These are phyloP conservation scores for Drosophila tristis DNA, from an alignment of 1,140 invertebrate genomes.

Conservation along the genomic window DNA sequence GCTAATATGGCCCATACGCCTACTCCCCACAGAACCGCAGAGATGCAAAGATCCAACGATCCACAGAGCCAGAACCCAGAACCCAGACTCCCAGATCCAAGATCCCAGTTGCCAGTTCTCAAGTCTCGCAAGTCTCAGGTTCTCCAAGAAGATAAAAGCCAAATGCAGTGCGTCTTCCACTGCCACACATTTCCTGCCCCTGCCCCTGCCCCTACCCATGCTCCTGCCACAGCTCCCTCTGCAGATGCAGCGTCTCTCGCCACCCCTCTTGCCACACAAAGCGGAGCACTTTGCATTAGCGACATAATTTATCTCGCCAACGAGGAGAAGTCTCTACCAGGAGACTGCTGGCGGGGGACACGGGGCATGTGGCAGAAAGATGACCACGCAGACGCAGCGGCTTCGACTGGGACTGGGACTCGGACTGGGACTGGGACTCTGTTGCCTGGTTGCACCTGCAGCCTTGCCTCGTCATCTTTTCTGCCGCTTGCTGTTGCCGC, in stretches of 20 bases:
- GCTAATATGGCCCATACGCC: slow-evolving; percentile 77
- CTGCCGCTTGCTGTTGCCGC: slow-evolving; percentile 40
- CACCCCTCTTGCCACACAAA: slow-evolving; percentile 59
- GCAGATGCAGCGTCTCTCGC: slow-evolving; percentile 3
- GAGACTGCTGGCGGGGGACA: slow-evolving; percentile 5
- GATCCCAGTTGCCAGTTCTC: background rate
- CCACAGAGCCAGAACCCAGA: slow-evolving; percentile 14
- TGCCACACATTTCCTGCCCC: slow-evolving; percentile 14
- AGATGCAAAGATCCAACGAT: too few species aligned
- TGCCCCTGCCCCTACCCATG: background rate
- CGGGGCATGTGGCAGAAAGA: slow-evolving; percentile 30
- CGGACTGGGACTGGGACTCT: background rate
- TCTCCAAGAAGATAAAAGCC: slow-evolving; percentile 62
- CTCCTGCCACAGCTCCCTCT: background rate
- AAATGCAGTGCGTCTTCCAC: slow-evolving; percentile 65
- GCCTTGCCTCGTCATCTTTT: slow-evolving; percentile 78
- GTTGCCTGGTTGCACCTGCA: slow-evolving; percentile 73
- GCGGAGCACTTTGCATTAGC: slow-evolving; percentile 81
- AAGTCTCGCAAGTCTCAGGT: slow-evolving; percentile 19
- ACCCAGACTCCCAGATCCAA: slow-evolving; percentile 16
- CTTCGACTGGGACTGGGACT: slow-evolving; percentile 22
- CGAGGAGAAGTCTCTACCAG: slow-evolving; percentile 40
- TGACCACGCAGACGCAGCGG: slow-evolving; percentile 77
- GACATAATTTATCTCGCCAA: slow-evolving; percentile 84
- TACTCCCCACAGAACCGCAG: slow-evolving; percentile 44